phyloP scores from a whole-genome alignment of 2,797 vertebrate genomes.

The Clarias pachynema region DNA sequence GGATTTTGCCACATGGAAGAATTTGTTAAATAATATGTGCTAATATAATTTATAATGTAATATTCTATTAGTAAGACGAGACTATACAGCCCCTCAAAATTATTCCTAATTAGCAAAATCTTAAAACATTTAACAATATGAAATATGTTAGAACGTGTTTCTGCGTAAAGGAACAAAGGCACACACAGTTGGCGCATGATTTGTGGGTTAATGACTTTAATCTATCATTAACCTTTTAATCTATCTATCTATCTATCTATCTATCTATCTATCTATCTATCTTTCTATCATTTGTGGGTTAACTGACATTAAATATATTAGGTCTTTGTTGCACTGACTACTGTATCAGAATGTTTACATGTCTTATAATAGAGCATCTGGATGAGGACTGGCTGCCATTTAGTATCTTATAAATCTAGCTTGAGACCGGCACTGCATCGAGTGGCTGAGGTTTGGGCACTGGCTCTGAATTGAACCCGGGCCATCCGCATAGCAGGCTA shows the following conservation, averaged over 20 bases:
- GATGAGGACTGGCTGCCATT: background rate
- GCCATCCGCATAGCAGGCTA: no score
- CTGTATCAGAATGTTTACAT: background rate
- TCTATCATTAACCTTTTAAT: no score
- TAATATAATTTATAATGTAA: background rate
- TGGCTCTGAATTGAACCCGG: no score
- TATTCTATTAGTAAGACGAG: background rate
- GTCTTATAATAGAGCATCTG: background rate
- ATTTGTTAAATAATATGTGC: background rate
- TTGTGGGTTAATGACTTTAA: no score
- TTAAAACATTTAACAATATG: background rate
- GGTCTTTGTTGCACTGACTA: background rate
- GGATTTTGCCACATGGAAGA: background rate
- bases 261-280: no score
- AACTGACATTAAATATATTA: background rate
- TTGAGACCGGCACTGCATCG: no score
- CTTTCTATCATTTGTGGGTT: no score
- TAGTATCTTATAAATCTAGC: background rate
- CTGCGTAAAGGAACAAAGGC: no score
- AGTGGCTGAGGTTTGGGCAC: no score
- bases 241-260: no score
- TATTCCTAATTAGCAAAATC: background rate
- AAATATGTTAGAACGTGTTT: no score
- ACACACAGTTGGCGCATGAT: no score
- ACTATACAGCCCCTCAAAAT: background rate